Evolutionary conservation across 2,888 invertebrate genomes (phyloP), one percentile per base, ranked within the genome.

Genomic region (Palloptera scutellata): DNA sequence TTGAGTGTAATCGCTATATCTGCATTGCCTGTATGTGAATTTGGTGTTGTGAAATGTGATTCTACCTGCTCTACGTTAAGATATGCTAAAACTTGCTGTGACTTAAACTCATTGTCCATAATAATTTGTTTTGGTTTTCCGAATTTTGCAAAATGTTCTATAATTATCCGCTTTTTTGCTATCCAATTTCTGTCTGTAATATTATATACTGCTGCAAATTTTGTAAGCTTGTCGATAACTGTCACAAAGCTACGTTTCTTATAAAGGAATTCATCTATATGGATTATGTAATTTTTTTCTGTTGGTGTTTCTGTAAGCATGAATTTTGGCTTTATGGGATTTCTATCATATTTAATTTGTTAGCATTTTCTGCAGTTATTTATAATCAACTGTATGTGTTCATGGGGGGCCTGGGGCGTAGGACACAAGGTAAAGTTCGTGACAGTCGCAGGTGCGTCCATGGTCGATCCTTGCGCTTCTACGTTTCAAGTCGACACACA

Each of bases 251-350:
- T 19, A 4, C n/a, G 19, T n/a, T 53, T 53, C 19, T 53, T 53
- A 19, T 53, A 53, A 1, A 13, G 6, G 53, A 53, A 53, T 52
- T 13, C 15, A 15, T 68, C 64, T 43, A 65, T 20, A 54, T 66
- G 66, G 9, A 66, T 60, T 9, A 61, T 48, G 2, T 66, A 13
- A 41, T 66, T 66, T 66, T 66, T 66, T n/a, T 13, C 41, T 43
- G n/a, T 43, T 40, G 70, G 67, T 13, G 70, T 67, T 62, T 67
- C 67, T 20, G 70, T 67, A 15, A 70, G 5, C 40, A 30, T 19
- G 30, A 70, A 64, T 64, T 64, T 67, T 1, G 64, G 61, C 42
- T 62, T 67, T 30, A 70, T 70, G 1, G 72, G 70, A 11, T 70
- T 60, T 54, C 72, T 57, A 19, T 72, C 67, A 15, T 70, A 69